Evolutionary conservation across 53 echinoderm and acorn worm genomes (phyloP).

Genomic region (Holothuria scabra): DNA sequence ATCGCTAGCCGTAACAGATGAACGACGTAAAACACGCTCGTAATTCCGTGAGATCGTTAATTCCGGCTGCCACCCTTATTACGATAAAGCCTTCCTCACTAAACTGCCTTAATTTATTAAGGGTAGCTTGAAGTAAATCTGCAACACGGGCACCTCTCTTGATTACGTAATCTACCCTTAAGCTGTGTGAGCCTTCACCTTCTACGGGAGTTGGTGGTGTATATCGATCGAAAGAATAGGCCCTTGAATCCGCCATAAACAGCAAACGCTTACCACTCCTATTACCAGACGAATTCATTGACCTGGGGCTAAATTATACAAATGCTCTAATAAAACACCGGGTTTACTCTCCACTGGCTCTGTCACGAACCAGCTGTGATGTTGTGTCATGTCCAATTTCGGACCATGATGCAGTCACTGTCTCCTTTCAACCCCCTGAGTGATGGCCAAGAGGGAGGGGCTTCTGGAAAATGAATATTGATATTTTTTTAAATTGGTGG

Average conservation of each 20-base stretch:
- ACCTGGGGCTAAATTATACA: no score
- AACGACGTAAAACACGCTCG: not conserved
- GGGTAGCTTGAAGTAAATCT: not conserved
- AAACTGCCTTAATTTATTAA: not conserved
- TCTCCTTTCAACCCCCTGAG: no score
- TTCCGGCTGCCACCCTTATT: not conserved
- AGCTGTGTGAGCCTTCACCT: no score
- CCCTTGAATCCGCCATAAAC: not conserved
- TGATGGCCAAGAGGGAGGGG: no score
- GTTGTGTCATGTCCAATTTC: no score
- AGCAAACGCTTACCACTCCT: not conserved
- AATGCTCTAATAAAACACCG: no score
- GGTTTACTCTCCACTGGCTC: no score
- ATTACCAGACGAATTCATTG: no score
- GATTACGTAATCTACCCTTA: not conserved
- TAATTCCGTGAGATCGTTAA: not conserved
- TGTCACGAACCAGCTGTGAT: no score
- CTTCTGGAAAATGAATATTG: no score
- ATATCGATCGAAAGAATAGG: constrained; percentile 4
- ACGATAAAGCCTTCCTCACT: not conserved
- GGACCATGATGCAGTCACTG: no score
- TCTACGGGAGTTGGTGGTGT: not conserved
- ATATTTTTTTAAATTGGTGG: no score
- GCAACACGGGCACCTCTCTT: not conserved
- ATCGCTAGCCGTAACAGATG: not conserved